Conservation (phyloP, 1,140 invertebrate species). For the Andricus grossulariae region DNA sequence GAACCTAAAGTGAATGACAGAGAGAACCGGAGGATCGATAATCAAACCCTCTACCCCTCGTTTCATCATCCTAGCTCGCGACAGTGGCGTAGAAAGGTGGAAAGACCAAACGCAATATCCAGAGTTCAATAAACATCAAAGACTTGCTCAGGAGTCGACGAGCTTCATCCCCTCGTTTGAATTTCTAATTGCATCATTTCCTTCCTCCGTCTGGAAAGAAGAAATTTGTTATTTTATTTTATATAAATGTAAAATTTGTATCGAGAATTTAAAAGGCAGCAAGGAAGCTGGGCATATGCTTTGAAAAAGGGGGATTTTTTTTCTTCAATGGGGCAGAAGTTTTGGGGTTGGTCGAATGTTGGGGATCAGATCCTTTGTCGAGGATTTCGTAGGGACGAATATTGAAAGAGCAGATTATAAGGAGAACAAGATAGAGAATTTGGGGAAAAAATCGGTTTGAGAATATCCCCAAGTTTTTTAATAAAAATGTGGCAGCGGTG, state of each 20-base stretch:
- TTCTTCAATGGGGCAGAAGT: neutral
- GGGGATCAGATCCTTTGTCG: neutral
- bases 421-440: neutral
- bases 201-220: constrained; percentile 36
- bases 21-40: constrained; percentile 71
- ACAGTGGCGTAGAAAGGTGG: constrained; percentile 63
- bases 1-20: constrained; percentile 64
- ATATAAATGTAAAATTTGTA: neutral
- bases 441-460: neutral
- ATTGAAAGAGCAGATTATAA: neutral
- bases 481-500: no score
- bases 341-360: neutral
- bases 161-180: constrained; percentile 23
- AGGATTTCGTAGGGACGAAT: neutral
- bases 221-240: neutral
- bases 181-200: constrained; percentile 51
- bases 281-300: constrained; percentile 17
- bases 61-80: constrained; percentile 38
- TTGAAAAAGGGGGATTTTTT: neutral
- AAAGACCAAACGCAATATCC: constrained; percentile 27
- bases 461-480: no score
- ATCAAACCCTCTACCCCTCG: constrained; percentile 59
- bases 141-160: constrained; percentile 18
- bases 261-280: neutral
- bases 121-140: constrained; percentile 30